Conservation (phyloP, 2,888 invertebrate species). For the Hydriomena furcata region DNA sequence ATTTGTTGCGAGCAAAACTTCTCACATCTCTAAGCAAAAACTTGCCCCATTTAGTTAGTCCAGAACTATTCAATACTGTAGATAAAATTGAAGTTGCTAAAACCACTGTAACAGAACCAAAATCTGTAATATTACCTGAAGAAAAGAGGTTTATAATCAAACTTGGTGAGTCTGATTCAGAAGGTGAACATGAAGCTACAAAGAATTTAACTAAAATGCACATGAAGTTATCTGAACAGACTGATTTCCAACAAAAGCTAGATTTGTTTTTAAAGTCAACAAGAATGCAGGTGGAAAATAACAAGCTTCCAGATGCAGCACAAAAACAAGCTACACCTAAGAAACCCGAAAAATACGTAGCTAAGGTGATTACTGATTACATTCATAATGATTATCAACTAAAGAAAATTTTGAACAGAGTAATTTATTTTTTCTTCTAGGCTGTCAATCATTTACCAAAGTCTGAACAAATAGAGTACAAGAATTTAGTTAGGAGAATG, state of each 20-base stretch:
- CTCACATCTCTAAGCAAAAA: constrained; percentile 84
- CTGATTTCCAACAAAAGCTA: constrained; percentile 73
- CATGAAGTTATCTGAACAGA: constrained; percentile 67
- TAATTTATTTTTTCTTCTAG: constrained; percentile 48
- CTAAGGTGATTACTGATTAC: constrained; percentile 59
- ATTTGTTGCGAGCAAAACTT: constrained; percentile 83
- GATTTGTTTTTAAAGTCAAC: constrained; percentile 74
- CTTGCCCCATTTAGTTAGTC: constrained; percentile 67
- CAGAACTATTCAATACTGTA: constrained; percentile 46
- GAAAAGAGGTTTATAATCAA: constrained; percentile 74
- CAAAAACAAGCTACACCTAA: constrained; percentile 52
- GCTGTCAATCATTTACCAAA: constrained; percentile 75
- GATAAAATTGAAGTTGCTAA: constrained; percentile 39
- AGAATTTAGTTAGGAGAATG: constrained; percentile 75
- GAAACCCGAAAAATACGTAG: constrained; percentile 65
- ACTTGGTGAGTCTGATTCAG: constrained; percentile 75
- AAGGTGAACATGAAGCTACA: constrained; percentile 78
- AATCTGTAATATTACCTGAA: constrained; percentile 42
- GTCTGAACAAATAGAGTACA: constrained; percentile 77
- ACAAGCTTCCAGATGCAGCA: constrained; percentile 56
- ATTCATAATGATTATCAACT: neutral
- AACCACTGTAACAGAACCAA: constrained; percentile 27
- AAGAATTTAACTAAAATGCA: constrained; percentile 80
- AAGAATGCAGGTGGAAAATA: constrained; percentile 69
- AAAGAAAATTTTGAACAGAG: neutral